These are phyloP conservation scores for Acanthurus lineatus DNA, from an alignment of 2,797 vertebrate species.

Conservation along the genomic window DNA sequence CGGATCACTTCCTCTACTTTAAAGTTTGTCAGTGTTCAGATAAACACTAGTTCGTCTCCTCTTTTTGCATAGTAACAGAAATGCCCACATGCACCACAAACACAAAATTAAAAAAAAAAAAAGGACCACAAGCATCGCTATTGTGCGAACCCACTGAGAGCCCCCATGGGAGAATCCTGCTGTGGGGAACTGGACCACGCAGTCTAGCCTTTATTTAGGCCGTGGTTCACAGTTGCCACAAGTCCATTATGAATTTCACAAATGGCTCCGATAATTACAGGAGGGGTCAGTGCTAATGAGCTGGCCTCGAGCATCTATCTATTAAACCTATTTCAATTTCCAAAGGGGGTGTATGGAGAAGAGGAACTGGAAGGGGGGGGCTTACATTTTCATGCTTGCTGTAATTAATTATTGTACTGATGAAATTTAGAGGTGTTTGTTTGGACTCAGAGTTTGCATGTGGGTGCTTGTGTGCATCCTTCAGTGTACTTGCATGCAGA, in stretches of 20 bases:
- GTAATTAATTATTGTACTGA: slow-evolving; percentile 86
- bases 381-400: slow-evolving; percentile 80
- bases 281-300: slow-evolving; percentile 86
- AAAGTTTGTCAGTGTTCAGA: slow-evolving; percentile 23
- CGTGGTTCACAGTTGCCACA: slow-evolving; percentile 81
- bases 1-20: slow-evolving; percentile 1
- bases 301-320: slow-evolving; percentile 82
- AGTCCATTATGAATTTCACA: slow-evolving; percentile 88
- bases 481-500: slow-evolving; percentile 2
- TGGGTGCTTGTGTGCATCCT: slow-evolving; percentile 34
- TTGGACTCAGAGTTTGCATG: slow-evolving; percentile 40
- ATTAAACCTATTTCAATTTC: slow-evolving; percentile 88
- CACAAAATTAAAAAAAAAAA: slow-evolving; percentile 44
- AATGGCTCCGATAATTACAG: slow-evolving; percentile 89
- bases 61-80: slow-evolving; percentile 27
- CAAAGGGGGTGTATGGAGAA: slow-evolving; percentile 41
- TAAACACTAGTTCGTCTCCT: slow-evolving; percentile 27
- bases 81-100: slow-evolving; percentile 47
- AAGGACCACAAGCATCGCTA: slow-evolving; percentile 36
- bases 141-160: slow-evolving; percentile 64
- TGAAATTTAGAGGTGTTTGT: slow-evolving; percentile 79
- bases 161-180: slow-evolving; percentile 68
- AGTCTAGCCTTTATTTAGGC: slow-evolving; percentile 80
- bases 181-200: slow-evolving; percentile 73
- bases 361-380: slow-evolving; percentile 25